Evolutionary conservation across 2,888 invertebrate species (phyloP), one percentile per base, ranked within the genome.

Genomic region (Melinaea menophilus): DNA sequence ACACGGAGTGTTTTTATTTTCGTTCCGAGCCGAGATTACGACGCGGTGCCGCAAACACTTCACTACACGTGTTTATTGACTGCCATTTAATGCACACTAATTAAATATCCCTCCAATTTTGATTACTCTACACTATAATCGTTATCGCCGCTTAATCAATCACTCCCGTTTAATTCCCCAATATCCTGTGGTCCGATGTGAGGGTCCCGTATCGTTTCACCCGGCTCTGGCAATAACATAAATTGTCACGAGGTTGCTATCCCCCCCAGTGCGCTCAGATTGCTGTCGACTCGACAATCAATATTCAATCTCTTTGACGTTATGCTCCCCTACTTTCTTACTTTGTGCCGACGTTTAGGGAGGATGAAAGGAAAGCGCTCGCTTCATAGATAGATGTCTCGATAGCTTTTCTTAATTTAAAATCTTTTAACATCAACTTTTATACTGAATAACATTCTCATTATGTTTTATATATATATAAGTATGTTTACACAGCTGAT

Each of bases 291-390:
- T 84, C 82, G 76, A 84, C 86, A 90, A 90, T 90, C 90, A 88
- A 90, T 90, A 90, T 88, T 90, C 90, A 90, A 89, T 90, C 89
- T 90, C 88, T 88, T 88, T 88, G 87, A 86, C 86, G 83, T 85
- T 85, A 84, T 85, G 79, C 84, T 81, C 82, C 83, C 84, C 81
- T 79, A 83, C 82, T 85, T 85, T 84, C 85, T 85, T 75, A 86
- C 87, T 86, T 85, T 85, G 84, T 85, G 84, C 80, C 80, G 83
- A 76, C 83, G 84, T 86, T 88, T 85, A 86, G 80, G 80, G 79
- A 77, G 70, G 69, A 82, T 83, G 82, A 86, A 65, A 64, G 63
- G 62, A 69, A 64, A 78, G 66, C 66, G 67, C 65, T 70, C 63
- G 64, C 57, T 62, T 67, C 64, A 69, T 61, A 22, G 58, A 67